Evolutionary conservation across 2,888 invertebrate species (phyloP).

Genomic region (Opisthograptis luteolata): DNA sequence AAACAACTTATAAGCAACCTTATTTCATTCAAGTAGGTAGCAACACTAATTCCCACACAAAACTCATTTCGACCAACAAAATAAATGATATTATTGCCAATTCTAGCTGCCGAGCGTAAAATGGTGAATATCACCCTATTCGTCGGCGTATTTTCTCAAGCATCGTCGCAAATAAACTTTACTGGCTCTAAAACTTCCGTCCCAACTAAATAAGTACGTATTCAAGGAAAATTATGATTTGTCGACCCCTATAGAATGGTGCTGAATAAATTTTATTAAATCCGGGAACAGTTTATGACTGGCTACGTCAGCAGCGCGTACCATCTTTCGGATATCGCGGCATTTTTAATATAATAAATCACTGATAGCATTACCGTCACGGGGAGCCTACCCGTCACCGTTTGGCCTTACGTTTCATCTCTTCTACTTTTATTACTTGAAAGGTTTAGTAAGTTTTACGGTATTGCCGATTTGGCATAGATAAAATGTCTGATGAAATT

Average conservation of each 20-base stretch:
- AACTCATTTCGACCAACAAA: conserved; percentile 24
- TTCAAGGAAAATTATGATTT: conserved; percentile 79
- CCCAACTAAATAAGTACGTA: conserved; percentile 78
- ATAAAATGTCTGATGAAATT: conserved; percentile 19
- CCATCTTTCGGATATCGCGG: conserved; percentile 58
- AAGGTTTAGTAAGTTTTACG: conserved; percentile 25
- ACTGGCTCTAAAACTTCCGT: conserved; percentile 74
- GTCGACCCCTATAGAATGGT: conserved; percentile 73
- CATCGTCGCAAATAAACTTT: conserved; percentile 72
- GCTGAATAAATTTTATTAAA: conserved; percentile 82
- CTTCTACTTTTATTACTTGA: conserved; percentile 31
- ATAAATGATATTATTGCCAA: conserved; percentile 34
- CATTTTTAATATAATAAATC: conserved; percentile 73
- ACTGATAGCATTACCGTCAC: conserved; percentile 49
- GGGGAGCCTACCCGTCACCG: conserved; percentile 34
- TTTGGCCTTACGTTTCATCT: conserved; percentile 33
- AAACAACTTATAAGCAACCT: not conserved
- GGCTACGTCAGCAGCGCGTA: conserved; percentile 68
- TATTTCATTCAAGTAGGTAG: conserved; percentile 2
- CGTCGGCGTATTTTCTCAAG: conserved; percentile 55
- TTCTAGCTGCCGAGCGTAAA: conserved; percentile 33
- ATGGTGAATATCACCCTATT: conserved; percentile 40
- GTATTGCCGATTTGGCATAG: conserved; percentile 7
- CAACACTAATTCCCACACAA: conserved; percentile 17
- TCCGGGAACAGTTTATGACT: conserved; percentile 77